phyloP scores from a whole-genome alignment of 1,140 invertebrate species.

The Sminthurinus signatus region DNA sequence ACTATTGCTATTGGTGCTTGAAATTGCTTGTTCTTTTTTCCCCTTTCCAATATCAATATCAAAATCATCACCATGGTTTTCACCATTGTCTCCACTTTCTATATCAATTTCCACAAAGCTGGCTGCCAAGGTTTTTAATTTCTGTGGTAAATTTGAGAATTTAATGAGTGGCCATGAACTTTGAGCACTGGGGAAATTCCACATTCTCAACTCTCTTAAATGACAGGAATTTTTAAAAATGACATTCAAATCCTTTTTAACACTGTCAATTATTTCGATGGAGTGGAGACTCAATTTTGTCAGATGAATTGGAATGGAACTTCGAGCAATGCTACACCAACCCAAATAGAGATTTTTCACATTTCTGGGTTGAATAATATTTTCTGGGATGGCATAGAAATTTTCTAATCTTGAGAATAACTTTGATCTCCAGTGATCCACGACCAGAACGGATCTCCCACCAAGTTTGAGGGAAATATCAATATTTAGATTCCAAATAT shows the following conservation, averaged over 20 bases:
- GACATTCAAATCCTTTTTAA: neutral
- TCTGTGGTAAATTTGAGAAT: neutral
- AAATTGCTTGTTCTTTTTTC: neutral
- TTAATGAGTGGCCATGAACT: neutral
- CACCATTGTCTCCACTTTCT: neutral
- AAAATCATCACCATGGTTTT: too few relatives aligned
- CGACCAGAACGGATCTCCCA: neutral
- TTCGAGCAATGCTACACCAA: neutral
- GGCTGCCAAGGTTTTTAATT: slow-evolving; percentile 2
- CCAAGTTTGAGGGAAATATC: neutral
- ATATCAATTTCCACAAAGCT: slow-evolving; percentile 1
- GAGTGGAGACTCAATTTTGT: neutral
- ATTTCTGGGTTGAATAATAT: neutral
- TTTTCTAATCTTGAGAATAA: slow-evolving; percentile 2
- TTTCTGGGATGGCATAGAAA: slow-evolving; percentile 1
- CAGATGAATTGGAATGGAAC: slow-evolving; percentile 2
- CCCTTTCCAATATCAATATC: neutral
- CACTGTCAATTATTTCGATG: neutral
- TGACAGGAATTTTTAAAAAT: neutral
- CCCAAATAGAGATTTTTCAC: neutral
- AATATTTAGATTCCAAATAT: neutral
- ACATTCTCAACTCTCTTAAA: neutral
- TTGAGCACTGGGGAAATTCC: neutral
- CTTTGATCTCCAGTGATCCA: neutral
- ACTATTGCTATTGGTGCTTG: too few relatives aligned